Evolutionary conservation across 2,797 vertebrate species (phyloP), one percentile per base, ranked within the genome.

Genomic region (Tympanoctomys barrerae): DNA sequence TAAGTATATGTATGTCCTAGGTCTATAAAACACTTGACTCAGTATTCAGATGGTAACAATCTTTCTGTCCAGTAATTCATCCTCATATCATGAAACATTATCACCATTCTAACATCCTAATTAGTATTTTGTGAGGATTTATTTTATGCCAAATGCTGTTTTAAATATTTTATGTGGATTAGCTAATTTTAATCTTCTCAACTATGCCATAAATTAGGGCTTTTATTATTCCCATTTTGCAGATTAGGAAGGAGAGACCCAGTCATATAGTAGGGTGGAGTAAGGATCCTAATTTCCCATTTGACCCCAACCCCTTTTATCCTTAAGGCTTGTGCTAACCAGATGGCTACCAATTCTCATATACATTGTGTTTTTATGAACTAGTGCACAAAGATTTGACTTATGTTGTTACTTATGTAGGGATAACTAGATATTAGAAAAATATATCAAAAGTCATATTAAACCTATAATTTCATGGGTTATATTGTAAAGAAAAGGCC

Each of bases 141-240:
- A 73, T 64, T 73, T 81, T 49, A 36, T 70, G 71, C 2, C n/a
- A 59, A 84, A 88, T 2, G 26, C 19, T 26, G 6, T 82, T 84
- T 19, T 79, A 52, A 62, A 19, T 73, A 16, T 85, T 92, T 90
- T 68, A 26, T 19, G 7, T 90, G 42, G 77, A 24, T 93, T 95
- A 75, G 24, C 31, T 70, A 13, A 73, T 64, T 88, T 90, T 85
- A 79, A 77, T 93, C 85, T 86, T 85, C 24, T 78, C 46, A 71
- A 22, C 21, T 28, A 18, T 49, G 19, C 16, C 22, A 18, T 64
- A 78, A 79, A 66, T 73, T 79, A 49, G 61, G 78, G 66, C 9
- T 89, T 91, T 86, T 70, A n/a, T 61, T n/a, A 12, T 70, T 91
- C 79, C 64, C n/a, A 54, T 95, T 94, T 96, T 78, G 64, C 22